Base-by-base conservation (phyloP, 2,888 invertebrate species). In the Psylliodes chrysocephalus region DNA sequence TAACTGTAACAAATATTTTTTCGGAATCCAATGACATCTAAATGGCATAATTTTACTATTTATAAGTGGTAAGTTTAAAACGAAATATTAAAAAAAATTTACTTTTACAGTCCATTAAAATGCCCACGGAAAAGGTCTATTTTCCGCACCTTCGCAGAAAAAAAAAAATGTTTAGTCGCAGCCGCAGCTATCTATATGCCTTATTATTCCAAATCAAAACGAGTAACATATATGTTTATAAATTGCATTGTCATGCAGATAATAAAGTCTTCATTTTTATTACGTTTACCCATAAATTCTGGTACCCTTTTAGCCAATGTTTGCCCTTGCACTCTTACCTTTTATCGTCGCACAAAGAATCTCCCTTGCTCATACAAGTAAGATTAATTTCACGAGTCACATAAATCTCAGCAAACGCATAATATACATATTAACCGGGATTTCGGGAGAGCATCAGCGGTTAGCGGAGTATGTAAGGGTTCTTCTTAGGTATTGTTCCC, bases 361-460 rank as follows among this genome's bases (percentile, higher is more conserved):
- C 60, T 67, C 67, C 64, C 64, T 64, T 66, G 57, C 60, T 67
- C 67, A 46, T 63, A 53, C 69, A 60, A 66, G 66, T 66, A 74
- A 73, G 73, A 74, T 74, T 73, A 73, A 73, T 73, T 73, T 71
- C 70, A 60, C 62, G 59, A 74, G 73, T 75, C 76, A 71, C 71
- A 78, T 79, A 78, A 78, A 79, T 79, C 79, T 77, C 71, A 66
- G 61, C 68, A 72, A 75, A 71, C 66, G 74, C 72, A 74, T 75
- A 75, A 76, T 75, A 76, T 69, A 76, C 77, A 77, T 78, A 79
- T 78, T 79, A 79, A 78, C 77, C 77, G 75, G 78, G 78, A 78
- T 79, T 78, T 78, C 75, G 74, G 74, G 71, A 62, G 71, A 74
- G 75, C 77, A 75, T 77, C 77, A 73, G 77, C 73, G 79, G 78